Conservation (phyloP, 2,888 invertebrate species). For the Drosophila macrospina region DNA sequence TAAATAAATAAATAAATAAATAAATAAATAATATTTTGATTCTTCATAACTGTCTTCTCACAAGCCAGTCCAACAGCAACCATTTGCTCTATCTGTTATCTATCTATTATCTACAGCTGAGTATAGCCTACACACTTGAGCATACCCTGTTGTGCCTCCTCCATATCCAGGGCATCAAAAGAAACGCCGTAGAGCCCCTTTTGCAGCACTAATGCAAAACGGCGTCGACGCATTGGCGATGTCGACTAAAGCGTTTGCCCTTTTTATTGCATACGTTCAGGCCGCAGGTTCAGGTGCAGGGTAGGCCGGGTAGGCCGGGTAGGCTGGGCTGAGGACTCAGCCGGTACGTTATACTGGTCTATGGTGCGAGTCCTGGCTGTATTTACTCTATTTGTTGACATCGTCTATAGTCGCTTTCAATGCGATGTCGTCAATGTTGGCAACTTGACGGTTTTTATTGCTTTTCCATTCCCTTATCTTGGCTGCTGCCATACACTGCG, state of each 20-base stretch:
- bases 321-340: slow-evolving; percentile 4
- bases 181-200: slow-evolving; percentile 34
- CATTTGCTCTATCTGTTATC: too few relatives aligned
- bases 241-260: slow-evolving; percentile 32
- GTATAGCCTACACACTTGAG: background rate
- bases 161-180: slow-evolving; percentile 31
- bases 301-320: background rate
- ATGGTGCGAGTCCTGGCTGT: slow-evolving; percentile 23
- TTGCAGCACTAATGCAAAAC: slow-evolving; percentile 58
- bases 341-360: too few relatives aligned
- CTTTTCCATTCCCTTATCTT: slow-evolving; percentile 44
- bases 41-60: too few relatives aligned
- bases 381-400: slow-evolving; percentile 65
- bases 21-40: too few relatives aligned
- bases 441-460: slow-evolving; percentile 67
- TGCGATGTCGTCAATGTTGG: slow-evolving; percentile 54
- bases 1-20: too few relatives aligned
- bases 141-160: background rate
- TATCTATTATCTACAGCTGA: too few relatives aligned
- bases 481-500: slow-evolving; percentile 44
- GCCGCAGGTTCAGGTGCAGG: slow-evolving; percentile 50
- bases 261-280: slow-evolving; percentile 69
- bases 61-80: too few relatives aligned
- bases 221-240: slow-evolving; percentile 51
- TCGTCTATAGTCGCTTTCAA: slow-evolving; percentile 41